A percentile compares a stretch with the other conserved stretches of the same genome.
Evolutionary conservation across 2,888 invertebrate species (phyloP).

Genomic region (Coelinius sp.): DNA sequence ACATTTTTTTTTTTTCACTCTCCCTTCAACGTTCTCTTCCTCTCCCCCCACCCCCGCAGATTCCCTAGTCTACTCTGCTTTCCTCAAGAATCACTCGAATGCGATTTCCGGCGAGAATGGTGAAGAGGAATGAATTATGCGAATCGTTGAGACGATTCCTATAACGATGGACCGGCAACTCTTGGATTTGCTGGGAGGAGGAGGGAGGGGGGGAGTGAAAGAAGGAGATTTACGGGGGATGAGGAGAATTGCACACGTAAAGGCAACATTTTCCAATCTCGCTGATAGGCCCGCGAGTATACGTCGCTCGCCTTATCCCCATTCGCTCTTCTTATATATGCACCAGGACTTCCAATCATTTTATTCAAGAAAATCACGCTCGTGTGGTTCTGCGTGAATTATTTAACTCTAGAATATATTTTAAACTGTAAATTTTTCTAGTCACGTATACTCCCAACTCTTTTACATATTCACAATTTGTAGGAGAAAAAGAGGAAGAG

Average conservation of each 20-base stretch:
- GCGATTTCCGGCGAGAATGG: slow-evolving; percentile 60
- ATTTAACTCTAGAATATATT: slow-evolving; percentile 44
- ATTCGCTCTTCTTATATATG: slow-evolving; percentile 21
- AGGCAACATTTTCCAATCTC: slow-evolving; percentile 50
- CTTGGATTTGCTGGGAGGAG: slow-evolving; percentile 48
- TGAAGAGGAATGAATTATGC: slow-evolving; percentile 58
- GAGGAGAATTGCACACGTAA: slow-evolving; percentile 21
- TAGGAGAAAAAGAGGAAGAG: slow-evolving; percentile 29
- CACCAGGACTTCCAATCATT: slow-evolving; percentile 12
- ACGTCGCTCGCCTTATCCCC: slow-evolving; percentile 16
- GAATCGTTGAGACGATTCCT: slow-evolving; percentile 52
- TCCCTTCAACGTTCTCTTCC: slow-evolving; percentile 29
- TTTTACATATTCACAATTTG: slow-evolving; percentile 43
- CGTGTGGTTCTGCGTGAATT: slow-evolving; percentile 34
- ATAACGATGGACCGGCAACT: slow-evolving; percentile 50
- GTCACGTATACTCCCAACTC: slow-evolving; percentile 25
- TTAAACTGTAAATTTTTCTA: slow-evolving; percentile 12
- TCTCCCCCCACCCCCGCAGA: slow-evolving; percentile 17
- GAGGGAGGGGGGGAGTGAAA: slow-evolving; percentile 20
- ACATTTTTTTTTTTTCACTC: slow-evolving; percentile 26
- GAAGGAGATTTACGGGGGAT: slow-evolving; percentile 7
- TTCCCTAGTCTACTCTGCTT: slow-evolving; percentile 31
- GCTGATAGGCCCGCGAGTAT: slow-evolving; percentile 32
- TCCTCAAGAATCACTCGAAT: slow-evolving; percentile 66
- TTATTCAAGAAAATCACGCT: slow-evolving; percentile 26